Conservation (phyloP, 2,888 invertebrate genomes). For the Minunthozetes semirufus region DNA sequence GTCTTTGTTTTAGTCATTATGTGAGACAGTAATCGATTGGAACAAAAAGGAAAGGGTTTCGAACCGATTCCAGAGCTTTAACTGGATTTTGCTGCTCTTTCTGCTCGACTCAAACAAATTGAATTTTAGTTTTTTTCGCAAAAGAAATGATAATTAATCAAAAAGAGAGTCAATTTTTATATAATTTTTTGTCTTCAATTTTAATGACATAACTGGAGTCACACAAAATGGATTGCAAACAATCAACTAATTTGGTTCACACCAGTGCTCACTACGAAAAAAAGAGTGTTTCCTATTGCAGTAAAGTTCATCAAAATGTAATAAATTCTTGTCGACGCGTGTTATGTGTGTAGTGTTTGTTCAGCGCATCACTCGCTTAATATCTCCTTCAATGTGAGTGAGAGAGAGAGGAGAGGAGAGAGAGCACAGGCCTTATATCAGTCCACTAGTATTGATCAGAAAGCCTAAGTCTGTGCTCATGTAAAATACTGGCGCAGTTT, state of each 20-base stretch:
- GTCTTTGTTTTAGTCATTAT: neutral
- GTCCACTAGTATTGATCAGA: slow-evolving; percentile 2
- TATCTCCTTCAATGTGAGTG: neutral
- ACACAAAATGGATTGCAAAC: neutral
- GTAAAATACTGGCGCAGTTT: slow-evolving; percentile 17
- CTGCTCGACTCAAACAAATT: slow-evolving; percentile 10
- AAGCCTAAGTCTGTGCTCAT: neutral
- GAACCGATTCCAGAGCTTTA: neutral
- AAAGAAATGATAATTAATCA: neutral
- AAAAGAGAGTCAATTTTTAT: neutral
- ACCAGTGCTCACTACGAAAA: neutral
- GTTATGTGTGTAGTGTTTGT: slow-evolving; percentile 20
- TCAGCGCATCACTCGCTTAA: slow-evolving; percentile 21
- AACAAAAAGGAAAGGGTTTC: neutral
- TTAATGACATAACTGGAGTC: neutral
- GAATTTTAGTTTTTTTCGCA: neutral
- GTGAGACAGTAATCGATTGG: neutral
- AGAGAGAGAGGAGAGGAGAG: neutral
- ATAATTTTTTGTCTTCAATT: neutral
- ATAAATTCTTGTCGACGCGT: slow-evolving; percentile 26
- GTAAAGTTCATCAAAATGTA: slow-evolving; percentile 31
- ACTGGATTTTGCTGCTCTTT: neutral
- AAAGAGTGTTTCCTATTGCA: slow-evolving; percentile 4
- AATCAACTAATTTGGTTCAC: slow-evolving; percentile 15
- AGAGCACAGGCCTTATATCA: neutral